A percentile compares a stretch with the other conserved stretches of the same genome.
Evolutionary conservation across 2,888 invertebrate genomes (phyloP).

Genomic region (Chydorus sphaericus): DNA sequence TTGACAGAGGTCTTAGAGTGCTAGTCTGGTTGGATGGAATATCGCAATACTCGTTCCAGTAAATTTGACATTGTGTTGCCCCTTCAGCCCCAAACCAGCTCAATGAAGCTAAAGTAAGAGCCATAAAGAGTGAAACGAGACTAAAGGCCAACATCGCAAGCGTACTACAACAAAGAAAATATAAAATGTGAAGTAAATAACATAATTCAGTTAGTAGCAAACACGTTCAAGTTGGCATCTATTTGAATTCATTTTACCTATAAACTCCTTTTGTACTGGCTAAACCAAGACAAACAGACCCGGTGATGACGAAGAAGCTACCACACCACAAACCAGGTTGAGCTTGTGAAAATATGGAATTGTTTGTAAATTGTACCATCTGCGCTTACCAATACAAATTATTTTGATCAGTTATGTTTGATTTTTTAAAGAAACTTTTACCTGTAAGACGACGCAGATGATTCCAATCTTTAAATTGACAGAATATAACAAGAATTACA

Average conservation of each 20-base stretch:
- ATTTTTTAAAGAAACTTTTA: neutral
- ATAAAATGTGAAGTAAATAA: neutral
- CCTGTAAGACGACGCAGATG: neutral
- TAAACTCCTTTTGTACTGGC: conserved; percentile 8
- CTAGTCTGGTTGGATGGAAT: too few species aligned
- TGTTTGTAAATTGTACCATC: conserved; percentile 13
- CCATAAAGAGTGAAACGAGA: conserved; percentile 14
- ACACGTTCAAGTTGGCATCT: neutral
- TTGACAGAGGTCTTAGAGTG: too few species aligned
- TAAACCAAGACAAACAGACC: conserved; percentile 9
- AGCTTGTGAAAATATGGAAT: conserved; percentile 12
- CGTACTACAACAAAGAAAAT: conserved; percentile 1
- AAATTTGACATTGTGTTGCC: conserved; percentile 6
- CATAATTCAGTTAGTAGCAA: neutral
- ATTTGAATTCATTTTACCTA: neutral
- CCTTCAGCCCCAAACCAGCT: conserved; percentile 15
- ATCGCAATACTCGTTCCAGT: neutral
- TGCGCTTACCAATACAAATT: neutral
- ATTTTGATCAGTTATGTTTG: neutral
- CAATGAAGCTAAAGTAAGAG: conserved; percentile 14
- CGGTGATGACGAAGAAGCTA: conserved; percentile 13
- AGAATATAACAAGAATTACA: too few species aligned
- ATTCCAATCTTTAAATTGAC: too few species aligned
- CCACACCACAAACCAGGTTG: conserved; percentile 15
- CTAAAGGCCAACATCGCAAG: conserved; percentile 10